Evolutionary conservation across 2,888 invertebrate genomes (phyloP).

Genomic region (Zaprionus bogoriensis): DNA sequence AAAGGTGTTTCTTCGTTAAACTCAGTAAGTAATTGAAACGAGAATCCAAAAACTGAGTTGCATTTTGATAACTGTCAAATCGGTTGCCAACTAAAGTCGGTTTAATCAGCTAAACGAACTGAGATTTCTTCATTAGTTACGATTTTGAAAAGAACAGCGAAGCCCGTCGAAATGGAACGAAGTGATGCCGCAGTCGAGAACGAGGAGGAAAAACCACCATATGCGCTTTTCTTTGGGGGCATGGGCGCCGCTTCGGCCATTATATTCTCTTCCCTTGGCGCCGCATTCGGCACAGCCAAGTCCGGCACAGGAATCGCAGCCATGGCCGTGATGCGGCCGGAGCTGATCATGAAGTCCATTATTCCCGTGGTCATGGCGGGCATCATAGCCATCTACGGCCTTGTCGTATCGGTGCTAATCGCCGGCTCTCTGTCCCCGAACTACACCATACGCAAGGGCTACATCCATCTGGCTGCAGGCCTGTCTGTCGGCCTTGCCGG

Average conservation of each 20-base stretch:
- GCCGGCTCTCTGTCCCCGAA: conserved; percentile 85
- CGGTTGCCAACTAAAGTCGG: no score
- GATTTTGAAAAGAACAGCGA: no score
- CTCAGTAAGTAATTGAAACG: no score
- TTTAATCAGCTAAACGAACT: no score
- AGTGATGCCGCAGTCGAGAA: not conserved
- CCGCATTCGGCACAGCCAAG: conserved; percentile 59
- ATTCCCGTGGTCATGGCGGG: conserved; percentile 99
- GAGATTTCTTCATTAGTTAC: no score
- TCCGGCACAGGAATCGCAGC: conserved; percentile 86
- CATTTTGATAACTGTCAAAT: no score
- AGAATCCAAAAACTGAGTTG: no score
- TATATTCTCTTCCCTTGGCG: conserved; percentile 96
- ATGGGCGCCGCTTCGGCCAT: conserved; percentile 98
- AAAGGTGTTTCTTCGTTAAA: no score
- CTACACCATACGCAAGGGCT: conserved; percentile 89
- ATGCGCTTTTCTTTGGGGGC: conserved; percentile 68
- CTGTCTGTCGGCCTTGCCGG: conserved; percentile 98
- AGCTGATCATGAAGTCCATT: conserved; percentile 94
- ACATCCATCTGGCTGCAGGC: conserved; percentile 98
- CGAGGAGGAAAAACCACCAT: conserved; percentile 54
- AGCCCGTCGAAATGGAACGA: conserved; percentile 6
- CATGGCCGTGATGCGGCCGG: conserved; percentile 99
- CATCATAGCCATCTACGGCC: conserved; percentile 99
- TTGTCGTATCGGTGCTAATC: conserved; percentile 98